Conservation (phyloP, 2,797 vertebrate species). For the Melanotaenia parkinsoni region DNA sequence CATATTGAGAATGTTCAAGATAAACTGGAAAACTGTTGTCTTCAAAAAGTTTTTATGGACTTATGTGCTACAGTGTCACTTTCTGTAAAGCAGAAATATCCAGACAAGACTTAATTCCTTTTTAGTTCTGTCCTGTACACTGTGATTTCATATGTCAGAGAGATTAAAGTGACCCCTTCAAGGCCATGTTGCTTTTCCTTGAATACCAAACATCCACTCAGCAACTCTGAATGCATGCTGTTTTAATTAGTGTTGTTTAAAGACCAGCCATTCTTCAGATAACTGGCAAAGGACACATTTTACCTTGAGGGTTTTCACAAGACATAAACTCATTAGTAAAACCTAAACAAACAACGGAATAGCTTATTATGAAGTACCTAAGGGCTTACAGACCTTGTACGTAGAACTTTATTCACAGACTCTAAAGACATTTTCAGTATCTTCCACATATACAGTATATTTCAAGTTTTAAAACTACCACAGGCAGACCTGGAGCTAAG, state of each 20-base stretch:
- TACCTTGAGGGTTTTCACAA: too few relatives aligned
- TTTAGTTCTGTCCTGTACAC: neutral
- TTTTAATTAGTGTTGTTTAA: too few relatives aligned
- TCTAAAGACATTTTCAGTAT: neutral
- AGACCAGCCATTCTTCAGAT: too few relatives aligned
- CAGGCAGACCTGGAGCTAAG: neutral
- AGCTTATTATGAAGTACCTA: neutral
- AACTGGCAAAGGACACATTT: too few relatives aligned
- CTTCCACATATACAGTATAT: too few relatives aligned
- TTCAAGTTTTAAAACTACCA: neutral
- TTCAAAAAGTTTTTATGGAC: slow-evolving; percentile 6
- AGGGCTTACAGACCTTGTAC: neutral
- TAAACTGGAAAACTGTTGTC: slow-evolving; percentile 17
- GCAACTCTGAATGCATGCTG: too few relatives aligned
- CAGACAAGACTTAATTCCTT: slow-evolving; percentile 1
- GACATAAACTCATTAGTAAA: neutral
- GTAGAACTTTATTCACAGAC: neutral
- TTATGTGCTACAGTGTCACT: slow-evolving; percentile 7
- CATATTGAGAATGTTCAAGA: slow-evolving; percentile 9
- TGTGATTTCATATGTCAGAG: too few relatives aligned
- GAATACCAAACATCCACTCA: too few relatives aligned
- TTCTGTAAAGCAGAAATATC: neutral
- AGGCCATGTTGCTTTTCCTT: neutral
- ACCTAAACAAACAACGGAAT: neutral
- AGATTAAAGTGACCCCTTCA: neutral